Evolutionary conservation across 2,888 invertebrate species (phyloP).

Genomic region (Cerceris rybyensis): DNA sequence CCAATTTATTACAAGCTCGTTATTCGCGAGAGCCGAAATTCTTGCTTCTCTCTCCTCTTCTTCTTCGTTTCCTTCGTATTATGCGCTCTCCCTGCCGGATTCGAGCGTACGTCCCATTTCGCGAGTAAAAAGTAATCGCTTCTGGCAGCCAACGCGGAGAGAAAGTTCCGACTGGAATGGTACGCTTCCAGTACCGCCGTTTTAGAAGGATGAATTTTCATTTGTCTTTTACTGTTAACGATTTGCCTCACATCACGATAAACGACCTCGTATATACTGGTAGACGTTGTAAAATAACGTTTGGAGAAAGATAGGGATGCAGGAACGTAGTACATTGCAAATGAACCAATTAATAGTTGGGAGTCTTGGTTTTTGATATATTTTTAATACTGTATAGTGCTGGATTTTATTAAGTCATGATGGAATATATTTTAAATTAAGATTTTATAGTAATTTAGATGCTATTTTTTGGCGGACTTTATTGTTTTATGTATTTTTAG

Average conservation of each 20-base stretch:
- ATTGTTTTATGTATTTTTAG: too few species aligned
- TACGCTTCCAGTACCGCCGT: conserved; percentile 8
- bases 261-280: not conserved
- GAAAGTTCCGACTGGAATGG: conserved; percentile 42
- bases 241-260: not conserved
- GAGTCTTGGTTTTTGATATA: too few species aligned
- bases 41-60: conserved; percentile 23
- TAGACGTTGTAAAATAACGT: too few species aligned
- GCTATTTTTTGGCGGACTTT: too few species aligned
- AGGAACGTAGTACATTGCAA: too few species aligned
- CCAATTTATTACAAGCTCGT: conserved; percentile 42
- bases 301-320: too few species aligned
- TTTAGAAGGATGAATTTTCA: conserved; percentile 36
- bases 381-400: too few species aligned
- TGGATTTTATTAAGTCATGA: too few species aligned
- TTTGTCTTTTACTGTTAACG: conserved; percentile 6
- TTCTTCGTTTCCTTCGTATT: conserved; percentile 30
- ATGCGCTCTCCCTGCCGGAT: not conserved
- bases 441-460: too few species aligned
- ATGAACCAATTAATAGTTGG: too few species aligned
- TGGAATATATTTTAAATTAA: too few species aligned
- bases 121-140: conserved; percentile 37
- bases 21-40: conserved; percentile 43
- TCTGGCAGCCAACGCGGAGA: conserved; percentile 11
- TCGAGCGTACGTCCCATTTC: conserved; percentile 30